These are phyloP conservation scores for Magallana ariakensis DNA, from an alignment of 1,140 invertebrate species.

Conservation along the genomic window DNA sequence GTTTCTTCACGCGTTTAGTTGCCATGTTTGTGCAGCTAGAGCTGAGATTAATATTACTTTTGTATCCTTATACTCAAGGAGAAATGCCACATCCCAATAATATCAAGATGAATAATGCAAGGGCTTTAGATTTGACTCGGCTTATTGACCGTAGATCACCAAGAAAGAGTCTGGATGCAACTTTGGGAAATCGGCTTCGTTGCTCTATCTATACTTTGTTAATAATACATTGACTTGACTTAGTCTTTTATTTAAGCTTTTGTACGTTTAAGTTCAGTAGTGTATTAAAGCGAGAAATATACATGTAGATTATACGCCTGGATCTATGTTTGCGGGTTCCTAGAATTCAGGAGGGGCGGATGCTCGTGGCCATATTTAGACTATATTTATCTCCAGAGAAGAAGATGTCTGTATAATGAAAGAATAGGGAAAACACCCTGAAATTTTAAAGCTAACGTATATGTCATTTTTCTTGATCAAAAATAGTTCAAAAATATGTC, in stretches of 20 bases:
- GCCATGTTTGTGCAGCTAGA: background rate
- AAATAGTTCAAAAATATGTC: no score
- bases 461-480: no score
- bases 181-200: background rate
- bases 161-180: background rate
- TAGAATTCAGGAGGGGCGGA: no score
- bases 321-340: no score
- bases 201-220: background rate
- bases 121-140: constrained; percentile 1
- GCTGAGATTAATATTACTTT: background rate
- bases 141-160: background rate
- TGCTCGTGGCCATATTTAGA: no score
- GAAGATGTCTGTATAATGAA: no score
- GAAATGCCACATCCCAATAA: background rate
- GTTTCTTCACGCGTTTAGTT: background rate
- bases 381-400: no score
- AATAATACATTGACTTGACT: constrained; percentile 8
- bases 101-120: constrained; percentile 33
- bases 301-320: no score
- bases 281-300: no score
- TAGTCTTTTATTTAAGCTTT: background rate
- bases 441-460: no score
- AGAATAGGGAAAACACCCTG: no score
- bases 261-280: background rate
- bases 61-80: background rate